A percentile compares a stretch with the other conserved stretches of the same genome.
phyloP scores from a whole-genome alignment of 2,113 vertebrate genomes.

The Erythrocercus mccallii region DNA sequence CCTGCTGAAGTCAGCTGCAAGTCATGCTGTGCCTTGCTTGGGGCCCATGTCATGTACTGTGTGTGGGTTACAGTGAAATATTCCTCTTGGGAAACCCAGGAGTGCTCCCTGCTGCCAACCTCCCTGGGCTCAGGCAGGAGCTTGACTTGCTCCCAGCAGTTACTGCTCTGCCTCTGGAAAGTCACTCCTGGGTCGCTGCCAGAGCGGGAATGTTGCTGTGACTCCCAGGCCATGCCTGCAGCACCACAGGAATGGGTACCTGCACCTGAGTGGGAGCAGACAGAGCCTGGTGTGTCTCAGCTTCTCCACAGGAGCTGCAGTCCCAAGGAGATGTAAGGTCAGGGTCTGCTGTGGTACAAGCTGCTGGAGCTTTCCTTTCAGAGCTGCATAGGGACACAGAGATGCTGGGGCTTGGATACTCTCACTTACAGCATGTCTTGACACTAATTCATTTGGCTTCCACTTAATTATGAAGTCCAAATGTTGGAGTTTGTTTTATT shows the following conservation, averaged over 20 bases:
- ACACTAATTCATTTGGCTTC: neutral
- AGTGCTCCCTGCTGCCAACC: fast-evolving
- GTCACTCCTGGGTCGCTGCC: fast-evolving
- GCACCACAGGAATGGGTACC: neutral
- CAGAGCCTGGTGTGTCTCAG: fast-evolving
- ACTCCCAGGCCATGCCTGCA: neutral
- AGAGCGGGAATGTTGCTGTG: neutral
- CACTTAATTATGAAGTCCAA: neutral
- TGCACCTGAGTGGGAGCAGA: neutral
- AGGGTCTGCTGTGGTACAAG: neutral
- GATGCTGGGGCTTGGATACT: neutral
- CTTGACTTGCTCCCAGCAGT: fast-evolving
- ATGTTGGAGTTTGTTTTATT: neutral
- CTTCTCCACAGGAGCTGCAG: neutral
- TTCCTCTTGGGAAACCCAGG: neutral
- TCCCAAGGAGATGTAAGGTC: neutral
- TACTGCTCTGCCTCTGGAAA: neutral
- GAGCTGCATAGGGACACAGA: neutral
- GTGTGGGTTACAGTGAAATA: neutral
- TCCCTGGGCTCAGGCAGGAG: fast-evolving
- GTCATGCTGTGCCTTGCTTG: neutral
- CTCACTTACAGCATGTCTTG: neutral
- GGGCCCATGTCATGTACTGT: neutral
- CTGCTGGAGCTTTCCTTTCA: neutral
- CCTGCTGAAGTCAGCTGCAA: neutral